These are phyloP conservation scores for Pangasius sanitwongsei DNA, from an alignment of 2,797 vertebrate species.

Conservation along the genomic window DNA sequence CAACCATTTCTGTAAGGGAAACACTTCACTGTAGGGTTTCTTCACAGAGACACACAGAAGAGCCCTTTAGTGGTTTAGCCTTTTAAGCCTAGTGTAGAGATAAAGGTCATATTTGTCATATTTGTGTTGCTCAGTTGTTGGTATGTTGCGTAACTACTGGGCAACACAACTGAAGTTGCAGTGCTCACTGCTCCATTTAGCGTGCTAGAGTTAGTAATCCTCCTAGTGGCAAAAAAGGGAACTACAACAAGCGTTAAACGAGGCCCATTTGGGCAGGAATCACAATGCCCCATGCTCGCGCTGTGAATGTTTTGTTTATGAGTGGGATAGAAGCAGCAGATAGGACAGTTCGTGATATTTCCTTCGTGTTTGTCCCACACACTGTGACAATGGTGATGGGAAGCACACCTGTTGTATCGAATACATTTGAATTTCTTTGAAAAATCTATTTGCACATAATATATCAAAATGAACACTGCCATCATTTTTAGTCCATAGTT, in stretches of 20 bases:
- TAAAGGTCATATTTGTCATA: conserved; percentile 13
- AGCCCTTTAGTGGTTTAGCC: not conserved
- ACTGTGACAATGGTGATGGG: not conserved
- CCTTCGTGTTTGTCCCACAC: not conserved
- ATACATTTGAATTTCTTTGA: not conserved
- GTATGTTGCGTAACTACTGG: not conserved
- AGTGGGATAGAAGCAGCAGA: not conserved
- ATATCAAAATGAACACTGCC: not conserved
- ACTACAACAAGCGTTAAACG: not conserved
- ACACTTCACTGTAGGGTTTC: not conserved
- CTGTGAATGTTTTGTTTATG: not conserved
- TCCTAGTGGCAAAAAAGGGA: not conserved
- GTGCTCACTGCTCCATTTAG: not conserved
- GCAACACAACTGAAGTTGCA: no score
- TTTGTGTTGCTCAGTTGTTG: not conserved
- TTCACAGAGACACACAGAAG: not conserved
- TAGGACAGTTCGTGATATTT: not conserved
- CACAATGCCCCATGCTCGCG: not conserved
- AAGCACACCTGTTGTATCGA: not conserved
- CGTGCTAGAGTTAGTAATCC: not conserved
- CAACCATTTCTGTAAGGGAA: not conserved
- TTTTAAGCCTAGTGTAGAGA: not conserved
- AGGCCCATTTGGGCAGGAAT: not conserved
- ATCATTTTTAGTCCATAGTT: not conserved
- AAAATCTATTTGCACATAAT: not conserved